These are phyloP conservation scores for Folsomia candida DNA, from an alignment of 2,888 invertebrate genomes.

Conservation along the genomic window DNA sequence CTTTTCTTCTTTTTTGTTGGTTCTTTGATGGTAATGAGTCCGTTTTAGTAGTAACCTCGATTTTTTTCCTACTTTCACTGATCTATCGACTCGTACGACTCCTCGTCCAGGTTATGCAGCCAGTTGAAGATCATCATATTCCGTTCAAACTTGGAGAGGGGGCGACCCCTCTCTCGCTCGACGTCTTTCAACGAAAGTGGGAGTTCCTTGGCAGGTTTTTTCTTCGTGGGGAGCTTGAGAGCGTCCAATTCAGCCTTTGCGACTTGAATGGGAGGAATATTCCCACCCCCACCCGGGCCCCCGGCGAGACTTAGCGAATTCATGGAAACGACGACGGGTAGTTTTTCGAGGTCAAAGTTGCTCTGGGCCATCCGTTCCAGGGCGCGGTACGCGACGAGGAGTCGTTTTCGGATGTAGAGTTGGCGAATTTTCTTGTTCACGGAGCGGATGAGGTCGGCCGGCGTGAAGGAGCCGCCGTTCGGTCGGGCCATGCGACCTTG, in stretches of 20 bases:
- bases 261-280: constrained; percentile 34
- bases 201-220: constrained; percentile 56
- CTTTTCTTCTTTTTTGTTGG: too few species aligned
- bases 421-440: constrained; percentile 81
- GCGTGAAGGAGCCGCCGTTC: constrained; percentile 62
- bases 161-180: constrained; percentile 76
- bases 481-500: constrained; percentile 60
- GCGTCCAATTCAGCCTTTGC: constrained; percentile 39
- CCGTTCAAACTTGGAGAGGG: constrained; percentile 82
- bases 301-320: constrained; percentile 36
- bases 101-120: constrained; percentile 82
- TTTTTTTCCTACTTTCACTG: constrained; percentile 19
- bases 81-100: constrained; percentile 57
- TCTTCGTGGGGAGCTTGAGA: constrained; percentile 42
- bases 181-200: constrained; percentile 74
- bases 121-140: constrained; percentile 96
- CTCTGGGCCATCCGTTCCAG: constrained; percentile 77
- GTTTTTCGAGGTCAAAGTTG: constrained; percentile 72
- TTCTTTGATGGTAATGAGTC: not conserved
- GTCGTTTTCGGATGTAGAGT: constrained; percentile 73
- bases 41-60: not conserved
- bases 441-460: constrained; percentile 68
- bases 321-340: constrained; percentile 51
- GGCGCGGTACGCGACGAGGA: constrained; percentile 77
- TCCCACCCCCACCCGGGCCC: constrained; percentile 21